Percentiles rank a stretch among this genome's conserved stretches.
phyloP scores from a whole-genome alignment of 1,140 invertebrate genomes.

The Helicoverpa zea region DNA sequence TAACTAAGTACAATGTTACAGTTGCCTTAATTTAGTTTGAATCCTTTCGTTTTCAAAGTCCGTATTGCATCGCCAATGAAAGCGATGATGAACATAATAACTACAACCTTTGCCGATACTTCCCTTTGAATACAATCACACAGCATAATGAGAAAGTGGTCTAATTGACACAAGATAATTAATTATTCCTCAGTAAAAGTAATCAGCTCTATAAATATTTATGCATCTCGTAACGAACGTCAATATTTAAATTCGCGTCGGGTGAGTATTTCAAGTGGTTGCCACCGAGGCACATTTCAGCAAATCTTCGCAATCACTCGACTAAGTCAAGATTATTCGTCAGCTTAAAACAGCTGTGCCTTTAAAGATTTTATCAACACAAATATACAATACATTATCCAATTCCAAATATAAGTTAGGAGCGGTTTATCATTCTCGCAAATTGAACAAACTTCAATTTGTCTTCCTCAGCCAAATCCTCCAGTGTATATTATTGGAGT shows the following conservation, averaged over 20 bases:
- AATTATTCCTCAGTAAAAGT: constrained; percentile 30
- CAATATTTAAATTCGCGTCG: constrained; percentile 36
- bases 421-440: constrained; percentile 1
- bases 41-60: no score
- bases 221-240: constrained; percentile 27
- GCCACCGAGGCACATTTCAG: constrained; percentile 7
- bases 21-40: background rate
- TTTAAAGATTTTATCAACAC: constrained; percentile 28
- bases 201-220: constrained; percentile 43
- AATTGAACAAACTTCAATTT: constrained; percentile 24
- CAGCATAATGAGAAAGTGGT: constrained; percentile 8
- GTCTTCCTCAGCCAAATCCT: constrained; percentile 6
- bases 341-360: constrained; percentile 20
- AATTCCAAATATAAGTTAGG: background rate
- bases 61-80: no score
- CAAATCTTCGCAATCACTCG: constrained; percentile 11
- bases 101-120: background rate
- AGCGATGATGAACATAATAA: background rate
- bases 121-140: constrained; percentile 19
- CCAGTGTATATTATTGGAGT: constrained; percentile 3
- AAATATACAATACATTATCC: constrained; percentile 26
- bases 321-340: constrained; percentile 30
- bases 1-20: background rate
- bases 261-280: background rate
- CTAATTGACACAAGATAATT: constrained; percentile 26